Base-by-base conservation (phyloP, 1,140 invertebrate species). In the Drosophila saltans region DNA sequence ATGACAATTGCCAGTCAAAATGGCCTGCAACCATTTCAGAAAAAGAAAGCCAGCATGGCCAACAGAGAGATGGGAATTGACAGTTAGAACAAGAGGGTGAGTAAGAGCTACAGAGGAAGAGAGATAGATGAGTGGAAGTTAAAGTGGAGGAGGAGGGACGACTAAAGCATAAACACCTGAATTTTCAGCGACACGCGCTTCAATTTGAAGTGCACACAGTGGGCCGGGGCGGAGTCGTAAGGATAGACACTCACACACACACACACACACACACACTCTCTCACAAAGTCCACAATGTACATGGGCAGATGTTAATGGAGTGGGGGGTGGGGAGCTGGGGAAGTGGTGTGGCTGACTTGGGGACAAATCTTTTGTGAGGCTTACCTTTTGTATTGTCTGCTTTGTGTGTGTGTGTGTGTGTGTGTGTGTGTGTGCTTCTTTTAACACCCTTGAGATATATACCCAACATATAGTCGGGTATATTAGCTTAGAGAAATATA, bases 1-100 rank as follows among this genome's bases (percentile, higher is more conserved):
- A 84, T 84, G 81, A 78, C 81, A 85, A 85, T 80, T 77, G 81
- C 73, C 67, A 81, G 69, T 70, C 66, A 40, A 78, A 84, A 85
- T 81, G 81, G 78, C 55, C 66, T 64, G 66, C 56, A 76, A 69
- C 69, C 56, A 66, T 72, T 66, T 61, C 9, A 52, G 59, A 75
- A 10, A 40, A 56, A 63, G 39, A 45, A 33, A 21, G 8, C 30
- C 62, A 41, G 30, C 21, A 33, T 26, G 36, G 16, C 39, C 45
- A 64, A 40, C 33, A 8, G 9, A 2, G 52, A 52, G 3, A 24
- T 11, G 11, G 16, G 33, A 6, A 33, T 59, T 11, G 7, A 24
- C 11, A 9, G 39, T 7, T n/a, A 24, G 7, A 33, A 36, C 33
- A 36, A 5, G 33, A 7, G 3, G 6, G 6, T 7, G 6, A 36